Base-by-base conservation (phyloP, 2,888 invertebrate species). In the Macaria liturata region DNA sequence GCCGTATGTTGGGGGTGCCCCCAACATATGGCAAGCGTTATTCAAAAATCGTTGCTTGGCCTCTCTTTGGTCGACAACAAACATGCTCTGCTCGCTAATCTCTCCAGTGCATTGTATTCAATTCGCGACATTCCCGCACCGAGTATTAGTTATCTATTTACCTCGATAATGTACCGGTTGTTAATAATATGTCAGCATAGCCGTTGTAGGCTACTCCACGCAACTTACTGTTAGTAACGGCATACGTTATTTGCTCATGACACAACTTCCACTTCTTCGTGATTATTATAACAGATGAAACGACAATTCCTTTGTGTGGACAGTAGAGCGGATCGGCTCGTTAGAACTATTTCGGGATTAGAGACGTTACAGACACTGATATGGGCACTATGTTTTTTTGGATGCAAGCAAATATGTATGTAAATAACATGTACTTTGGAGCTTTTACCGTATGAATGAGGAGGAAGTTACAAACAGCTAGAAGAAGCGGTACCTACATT, bases 141-240 rank as follows among this genome's bases (percentile, higher is more conserved):
- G 68, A 67, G 74, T 68, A 75, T 76, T 68, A 74, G 74, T 79
- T 75, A 73, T 79, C 78, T 80, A 78, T 80, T 80, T 78, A 80
- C 83, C 80, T 82, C 77, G 70, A 81, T 81, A 74, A 54, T 64
- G 63, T 81, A 83, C 81, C 81, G 81, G 80, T 81, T 74, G 71
- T 75, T 84, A 84, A 80, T 84, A 80, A 81, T 80, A 80, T 77
- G 76, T 78, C 72, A 73, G 76, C 64, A 67, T 69, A 69, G 74
- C 67, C 59, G 52, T 45, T 40, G 59, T 69, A 68, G 71, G 73
- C 76, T 71, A 74, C 77, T 80, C 67, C 69, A 76, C 76, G 74
- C 74, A 74, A 68, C 76, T 74, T 80, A 82, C 83, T 78, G 82
- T 82, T 82, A 81, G 63, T 88, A 89, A 89, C 88, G 88, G 89